phyloP scores from a whole-genome alignment of 2,888 invertebrate species.

The Tenthredo distinguenda region DNA sequence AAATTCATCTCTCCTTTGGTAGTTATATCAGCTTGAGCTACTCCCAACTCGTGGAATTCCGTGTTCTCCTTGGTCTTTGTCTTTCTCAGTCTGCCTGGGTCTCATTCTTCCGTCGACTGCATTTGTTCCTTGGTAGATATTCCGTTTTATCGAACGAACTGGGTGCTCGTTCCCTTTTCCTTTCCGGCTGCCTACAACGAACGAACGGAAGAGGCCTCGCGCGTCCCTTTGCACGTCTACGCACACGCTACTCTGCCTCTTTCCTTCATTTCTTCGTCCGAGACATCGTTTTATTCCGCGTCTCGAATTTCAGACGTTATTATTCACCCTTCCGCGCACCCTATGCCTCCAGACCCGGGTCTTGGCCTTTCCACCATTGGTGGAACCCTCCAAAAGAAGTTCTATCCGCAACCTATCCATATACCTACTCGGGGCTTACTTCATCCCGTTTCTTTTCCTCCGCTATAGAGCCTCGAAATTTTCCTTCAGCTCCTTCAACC shows the following conservation, averaged over 20 bases:
- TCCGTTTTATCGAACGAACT: conserved; percentile 73
- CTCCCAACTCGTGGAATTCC: conserved; percentile 15
- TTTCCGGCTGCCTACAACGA: conserved; percentile 35
- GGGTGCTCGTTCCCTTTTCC: conserved; percentile 60
- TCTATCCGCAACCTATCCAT: conserved; percentile 47
- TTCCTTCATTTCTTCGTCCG: conserved; percentile 63
- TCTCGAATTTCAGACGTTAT: conserved; percentile 77
- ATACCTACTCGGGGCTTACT: conserved; percentile 16
- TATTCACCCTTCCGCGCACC: conserved; percentile 75
- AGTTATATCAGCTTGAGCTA: conserved; percentile 38
- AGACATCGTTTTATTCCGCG: conserved; percentile 75
- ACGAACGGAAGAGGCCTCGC: conserved; percentile 28
- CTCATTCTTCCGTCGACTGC: conserved; percentile 69
- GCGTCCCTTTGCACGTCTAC: conserved; percentile 41
- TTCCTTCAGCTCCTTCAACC: background rate
- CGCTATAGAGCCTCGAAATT: conserved; percentile 26
- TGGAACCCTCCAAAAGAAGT: conserved; percentile 46
- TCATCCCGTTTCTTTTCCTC: conserved; percentile 28
- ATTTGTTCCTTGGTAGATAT: conserved; percentile 75
- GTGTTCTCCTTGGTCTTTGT: conserved; percentile 3
- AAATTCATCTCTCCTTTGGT: conserved; percentile 24
- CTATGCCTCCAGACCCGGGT: conserved; percentile 60
- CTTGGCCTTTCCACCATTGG: conserved; percentile 12
- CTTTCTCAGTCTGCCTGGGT: conserved; percentile 51
- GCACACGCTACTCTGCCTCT: conserved; percentile 51